These are phyloP conservation scores for Echinops telfairi DNA, from an alignment of 2,113 vertebrate species.

Conservation along the genomic window DNA sequence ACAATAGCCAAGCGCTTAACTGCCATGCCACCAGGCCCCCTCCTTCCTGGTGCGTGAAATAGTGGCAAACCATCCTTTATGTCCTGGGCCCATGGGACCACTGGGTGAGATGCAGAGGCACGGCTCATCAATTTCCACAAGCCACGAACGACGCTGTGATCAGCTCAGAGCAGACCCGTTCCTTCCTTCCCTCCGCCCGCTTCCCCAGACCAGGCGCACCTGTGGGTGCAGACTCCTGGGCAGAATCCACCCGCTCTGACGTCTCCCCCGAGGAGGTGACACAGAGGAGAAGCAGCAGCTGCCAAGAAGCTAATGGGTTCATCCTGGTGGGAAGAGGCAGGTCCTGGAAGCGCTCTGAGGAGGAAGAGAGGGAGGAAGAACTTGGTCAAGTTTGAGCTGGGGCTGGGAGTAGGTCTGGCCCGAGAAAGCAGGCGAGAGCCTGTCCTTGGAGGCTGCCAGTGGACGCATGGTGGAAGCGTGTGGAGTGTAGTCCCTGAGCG, in stretches of 20 bases:
- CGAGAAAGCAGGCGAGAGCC: neutral
- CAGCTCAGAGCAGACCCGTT: no score
- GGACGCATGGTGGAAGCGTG: neutral
- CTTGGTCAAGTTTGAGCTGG: neutral
- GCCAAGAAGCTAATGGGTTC: slow-evolving; percentile 60
- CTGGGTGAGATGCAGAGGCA: accelerated
- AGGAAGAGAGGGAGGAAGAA: slow-evolving; percentile 1
- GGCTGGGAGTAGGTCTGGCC: neutral
- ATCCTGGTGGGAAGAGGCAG: slow-evolving; percentile 68
- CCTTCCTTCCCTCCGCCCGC: neutral
- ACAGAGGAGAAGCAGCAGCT: slow-evolving; percentile 81
- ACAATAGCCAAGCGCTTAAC: neutral
- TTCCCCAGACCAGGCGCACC: slow-evolving; percentile 71
- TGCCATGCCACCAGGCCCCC: neutral
- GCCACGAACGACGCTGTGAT: no score
- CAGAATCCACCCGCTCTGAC: slow-evolving; percentile 36
- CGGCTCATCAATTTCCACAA: no score
- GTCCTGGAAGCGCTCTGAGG: neutral
- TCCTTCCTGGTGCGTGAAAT: neutral
- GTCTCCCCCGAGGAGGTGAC: slow-evolving; percentile 70
- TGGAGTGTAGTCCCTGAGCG: neutral
- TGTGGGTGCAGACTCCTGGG: slow-evolving; percentile 65
- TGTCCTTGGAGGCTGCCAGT: neutral
- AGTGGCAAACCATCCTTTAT: neutral
- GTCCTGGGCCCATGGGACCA: neutral